phyloP scores from a whole-genome alignment of 2,888 invertebrate genomes.

The Gryllus longicercus region DNA sequence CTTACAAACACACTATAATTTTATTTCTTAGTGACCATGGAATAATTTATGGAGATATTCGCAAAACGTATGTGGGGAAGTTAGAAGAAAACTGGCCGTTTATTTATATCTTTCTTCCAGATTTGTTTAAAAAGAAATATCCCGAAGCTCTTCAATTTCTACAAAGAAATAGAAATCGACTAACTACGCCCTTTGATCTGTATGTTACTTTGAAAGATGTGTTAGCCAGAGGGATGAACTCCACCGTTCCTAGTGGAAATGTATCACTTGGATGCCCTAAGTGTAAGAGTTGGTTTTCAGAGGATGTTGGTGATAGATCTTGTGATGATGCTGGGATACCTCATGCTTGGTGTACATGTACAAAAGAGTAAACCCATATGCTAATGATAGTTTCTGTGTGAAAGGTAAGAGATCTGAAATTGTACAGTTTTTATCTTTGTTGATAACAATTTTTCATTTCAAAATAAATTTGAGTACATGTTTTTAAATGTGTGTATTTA shows the following conservation, averaged over 20 bases:
- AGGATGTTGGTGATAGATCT: slow-evolving; percentile 58
- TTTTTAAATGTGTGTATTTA: too few relatives aligned
- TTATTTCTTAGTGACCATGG: slow-evolving; percentile 78
- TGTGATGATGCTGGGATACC: slow-evolving; percentile 66
- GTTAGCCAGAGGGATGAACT: slow-evolving; percentile 45
- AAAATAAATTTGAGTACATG: too few relatives aligned
- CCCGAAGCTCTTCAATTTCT: slow-evolving; percentile 57
- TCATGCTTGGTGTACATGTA: slow-evolving; percentile 75
- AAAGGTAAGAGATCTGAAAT: slow-evolving; percentile 53
- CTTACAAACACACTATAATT: slow-evolving; percentile 63
- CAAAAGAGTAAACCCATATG: slow-evolving; percentile 52
- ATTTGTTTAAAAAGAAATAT: slow-evolving; percentile 53
- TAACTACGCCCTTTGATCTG: slow-evolving; percentile 73
- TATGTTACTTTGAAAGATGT: slow-evolving; percentile 68
- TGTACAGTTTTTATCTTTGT: slow-evolving; percentile 51
- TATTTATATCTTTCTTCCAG: slow-evolving; percentile 54
- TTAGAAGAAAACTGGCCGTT: slow-evolving; percentile 75
- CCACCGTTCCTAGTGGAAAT: background rate
- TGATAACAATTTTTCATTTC: slow-evolving; percentile 43
- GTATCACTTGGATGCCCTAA: slow-evolving; percentile 51
- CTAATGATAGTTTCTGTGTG: slow-evolving; percentile 53
- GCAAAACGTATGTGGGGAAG: slow-evolving; percentile 66
- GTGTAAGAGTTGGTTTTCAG: slow-evolving; percentile 62
- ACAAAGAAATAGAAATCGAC: slow-evolving; percentile 58
- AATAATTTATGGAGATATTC: slow-evolving; percentile 67